A percentile compares a stretch with the other conserved stretches of the same genome.
Evolutionary conservation across 1,140 invertebrate species (phyloP).

Genomic region (Carposina sasakii): DNA sequence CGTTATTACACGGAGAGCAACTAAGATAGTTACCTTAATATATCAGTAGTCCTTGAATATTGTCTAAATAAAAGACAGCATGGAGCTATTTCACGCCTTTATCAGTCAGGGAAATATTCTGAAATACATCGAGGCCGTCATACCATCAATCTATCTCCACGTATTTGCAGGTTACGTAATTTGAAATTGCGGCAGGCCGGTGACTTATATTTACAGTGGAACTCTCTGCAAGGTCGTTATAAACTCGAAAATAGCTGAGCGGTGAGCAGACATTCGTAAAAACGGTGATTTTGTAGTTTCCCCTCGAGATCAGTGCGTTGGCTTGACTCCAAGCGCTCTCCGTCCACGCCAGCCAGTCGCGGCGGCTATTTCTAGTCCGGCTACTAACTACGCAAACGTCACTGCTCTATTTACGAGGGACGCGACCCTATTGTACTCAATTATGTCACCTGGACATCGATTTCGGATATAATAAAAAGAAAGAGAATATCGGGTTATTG

Average conservation of each 20-base stretch:
- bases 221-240: slow-evolving; percentile 55
- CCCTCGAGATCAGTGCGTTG: slow-evolving; percentile 42
- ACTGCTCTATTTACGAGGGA: slow-evolving; percentile 61
- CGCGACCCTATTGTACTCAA: slow-evolving; percentile 52
- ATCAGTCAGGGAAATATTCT: too few species aligned
- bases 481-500: slow-evolving; percentile 27
- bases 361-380: slow-evolving; percentile 58
- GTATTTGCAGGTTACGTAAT: slow-evolving; percentile 36
- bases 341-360: slow-evolving; percentile 47
- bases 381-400: slow-evolving; percentile 57
- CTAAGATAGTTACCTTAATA: too few species aligned
- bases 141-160: slow-evolving; percentile 21
- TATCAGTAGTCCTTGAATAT: too few species aligned
- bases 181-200: slow-evolving; percentile 39
- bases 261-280: slow-evolving; percentile 64
- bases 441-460: slow-evolving; percentile 53
- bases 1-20: too few species aligned
- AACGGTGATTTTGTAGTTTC: slow-evolving; percentile 60
- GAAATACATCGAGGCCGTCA: slow-evolving; percentile 14
- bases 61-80: too few species aligned
- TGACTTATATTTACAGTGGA: slow-evolving; percentile 34
- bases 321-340: slow-evolving; percentile 55
- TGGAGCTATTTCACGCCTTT: too few species aligned
- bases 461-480: slow-evolving; percentile 24
- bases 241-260: slow-evolving; percentile 58